Conservation (phyloP, 1,140 invertebrate genomes). For the Apis florea region DNA sequence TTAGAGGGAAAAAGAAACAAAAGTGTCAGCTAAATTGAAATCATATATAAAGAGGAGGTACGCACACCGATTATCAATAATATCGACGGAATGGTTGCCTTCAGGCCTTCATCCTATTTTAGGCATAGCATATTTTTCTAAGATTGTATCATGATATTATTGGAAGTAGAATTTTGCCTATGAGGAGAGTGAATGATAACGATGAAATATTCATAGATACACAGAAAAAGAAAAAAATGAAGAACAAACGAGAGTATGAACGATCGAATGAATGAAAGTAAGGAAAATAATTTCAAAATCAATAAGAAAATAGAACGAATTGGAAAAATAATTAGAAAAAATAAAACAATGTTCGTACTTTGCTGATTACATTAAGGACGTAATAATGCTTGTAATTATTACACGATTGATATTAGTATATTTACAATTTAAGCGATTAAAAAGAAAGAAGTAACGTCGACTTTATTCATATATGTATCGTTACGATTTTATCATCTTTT, state of each 20-base stretch:
- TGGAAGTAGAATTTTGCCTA: conserved; percentile 54
- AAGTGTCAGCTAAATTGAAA: conserved; percentile 1
- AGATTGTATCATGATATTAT: conserved; percentile 77
- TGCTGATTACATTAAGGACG: conserved; percentile 77
- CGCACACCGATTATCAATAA: conserved; percentile 71
- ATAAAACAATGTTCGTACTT: conserved; percentile 69
- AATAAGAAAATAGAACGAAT: conserved; percentile 33
- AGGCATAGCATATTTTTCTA: conserved; percentile 81
- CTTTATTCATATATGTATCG: conserved; percentile 78
- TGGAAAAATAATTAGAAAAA: conserved; percentile 12
- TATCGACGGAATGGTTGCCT: conserved; percentile 79
- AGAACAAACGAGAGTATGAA: not conserved
- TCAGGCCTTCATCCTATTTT: conserved; percentile 81
- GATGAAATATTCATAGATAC: conserved; percentile 21
- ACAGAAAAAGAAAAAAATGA: not conserved
- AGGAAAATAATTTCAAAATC: conserved; percentile 21
- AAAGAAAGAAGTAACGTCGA: conserved; percentile 71
- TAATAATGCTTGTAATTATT: conserved; percentile 81
- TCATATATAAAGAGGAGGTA: conserved; percentile 26
- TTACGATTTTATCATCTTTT: conserved; percentile 77
- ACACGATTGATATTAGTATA: conserved; percentile 79
- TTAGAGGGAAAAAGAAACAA: conserved; percentile 30
- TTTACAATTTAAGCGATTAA: conserved; percentile 79
- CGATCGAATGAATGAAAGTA: conserved; percentile 20
- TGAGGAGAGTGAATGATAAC: conserved; percentile 15